A percentile compares a stretch with the other conserved stretches of the same genome.
phyloP scores from a whole-genome alignment of 2,113 vertebrate species.

The Spermophilus dauricus region DNA sequence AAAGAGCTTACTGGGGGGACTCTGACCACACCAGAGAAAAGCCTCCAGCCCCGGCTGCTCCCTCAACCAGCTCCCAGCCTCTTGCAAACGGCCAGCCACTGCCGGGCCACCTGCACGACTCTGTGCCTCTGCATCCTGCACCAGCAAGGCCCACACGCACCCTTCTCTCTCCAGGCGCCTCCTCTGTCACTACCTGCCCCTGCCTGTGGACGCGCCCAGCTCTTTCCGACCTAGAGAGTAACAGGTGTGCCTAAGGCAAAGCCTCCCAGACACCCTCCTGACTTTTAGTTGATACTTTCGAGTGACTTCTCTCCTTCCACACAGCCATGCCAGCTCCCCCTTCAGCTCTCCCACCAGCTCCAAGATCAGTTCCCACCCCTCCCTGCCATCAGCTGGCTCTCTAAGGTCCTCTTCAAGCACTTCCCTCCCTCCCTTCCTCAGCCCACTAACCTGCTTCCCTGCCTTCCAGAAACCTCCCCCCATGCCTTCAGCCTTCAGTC shows the following conservation, averaged over 20 bases:
- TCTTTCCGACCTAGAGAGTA: background rate
- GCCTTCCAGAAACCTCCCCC: background rate
- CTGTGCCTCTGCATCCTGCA: background rate
- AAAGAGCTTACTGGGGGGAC: background rate
- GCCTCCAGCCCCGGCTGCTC: background rate
- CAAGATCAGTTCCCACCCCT: background rate
- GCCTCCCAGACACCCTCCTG: fast-evolving
- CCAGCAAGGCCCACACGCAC: background rate
- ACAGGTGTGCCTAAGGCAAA: background rate
- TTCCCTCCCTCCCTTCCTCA: background rate
- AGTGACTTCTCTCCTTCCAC: background rate
- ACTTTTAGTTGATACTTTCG: background rate
- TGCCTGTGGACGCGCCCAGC: background rate
- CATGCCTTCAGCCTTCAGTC: background rate
- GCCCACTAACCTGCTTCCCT: background rate
- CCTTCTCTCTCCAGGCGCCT: background rate
- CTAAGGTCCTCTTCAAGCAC: background rate
- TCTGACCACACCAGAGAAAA: background rate
- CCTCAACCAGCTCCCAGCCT: no score
- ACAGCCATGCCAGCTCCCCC: background rate
- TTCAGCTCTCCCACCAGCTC: background rate
- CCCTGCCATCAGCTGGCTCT: background rate
- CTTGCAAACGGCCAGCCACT: background rate
- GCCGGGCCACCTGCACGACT: background rate
- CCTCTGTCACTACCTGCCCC: background rate